Base-by-base conservation (phyloP, 2,888 invertebrate genomes). In the Eupeodes luniger region DNA sequence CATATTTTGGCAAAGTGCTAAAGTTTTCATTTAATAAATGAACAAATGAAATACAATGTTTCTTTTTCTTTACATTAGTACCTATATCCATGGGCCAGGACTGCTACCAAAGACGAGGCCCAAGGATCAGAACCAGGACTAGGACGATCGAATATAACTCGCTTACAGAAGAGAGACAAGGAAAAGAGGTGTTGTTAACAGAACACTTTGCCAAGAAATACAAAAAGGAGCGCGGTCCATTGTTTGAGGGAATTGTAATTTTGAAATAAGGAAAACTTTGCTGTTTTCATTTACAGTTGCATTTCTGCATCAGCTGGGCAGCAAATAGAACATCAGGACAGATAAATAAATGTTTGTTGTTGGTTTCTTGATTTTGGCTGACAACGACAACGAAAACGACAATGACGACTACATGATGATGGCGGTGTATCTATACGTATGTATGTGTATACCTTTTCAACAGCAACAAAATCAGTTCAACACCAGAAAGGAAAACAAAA, bases 21-120 rank as follows among this genome's bases (percentile, higher is more conserved):
- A 88, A 88, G 85, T 88, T 88, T 85, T 88, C 85, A 85, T 85
- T 88, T 85, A 88, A 88, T 88, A 88, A 88, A 88, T 88, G 88
- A 85, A 88, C 88, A 88, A 88, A 85, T 88, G 78, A 85, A 88
- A 88, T 81, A 74, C 81, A 85, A 19, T 85, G 85, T 88, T 81
- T 74, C 47, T 59, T 44, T 72, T 59, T n/a, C 34, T 14, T 4
- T 12, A 4, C 27, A 27, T 27, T 12, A 4, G 47, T 11, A n/a
- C n/a, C n/a, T n/a, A 12, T 4, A 12, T 59, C 27, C 14, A 55
- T 10, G 16, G 12, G 11, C 11, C 11, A 47, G 16, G 4, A 53
- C 12, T 27, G 12, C 27, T 5, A 40, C 40, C 40, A 40, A 9
- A 40, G 40, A 40, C 6, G 9, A 40, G 40, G 40, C 40, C 40